Conservation (phyloP, 2,113 vertebrate genomes). For the Sebastes schlegelii region DNA sequence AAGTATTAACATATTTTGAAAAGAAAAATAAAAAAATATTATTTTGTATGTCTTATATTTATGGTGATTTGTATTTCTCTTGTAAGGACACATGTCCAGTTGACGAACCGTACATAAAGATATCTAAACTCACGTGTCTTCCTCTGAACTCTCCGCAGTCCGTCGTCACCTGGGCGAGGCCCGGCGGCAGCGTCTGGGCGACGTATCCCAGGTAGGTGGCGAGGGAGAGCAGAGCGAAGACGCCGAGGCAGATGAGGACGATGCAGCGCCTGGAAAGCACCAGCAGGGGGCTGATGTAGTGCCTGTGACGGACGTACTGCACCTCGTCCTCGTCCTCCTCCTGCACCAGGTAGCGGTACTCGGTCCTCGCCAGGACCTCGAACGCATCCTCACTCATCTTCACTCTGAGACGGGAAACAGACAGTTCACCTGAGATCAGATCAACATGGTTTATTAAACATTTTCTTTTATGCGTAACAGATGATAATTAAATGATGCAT, state of each 20-base stretch:
- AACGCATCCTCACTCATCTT: constrained; percentile 83
- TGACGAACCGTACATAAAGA: not conserved
- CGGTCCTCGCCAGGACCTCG: constrained; percentile 76
- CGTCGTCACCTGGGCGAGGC: constrained; percentile 64
- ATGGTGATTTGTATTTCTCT: not conserved
- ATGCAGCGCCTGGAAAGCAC: constrained; percentile 79
- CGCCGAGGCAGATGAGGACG: constrained; percentile 68
- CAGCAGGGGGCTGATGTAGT: constrained; percentile 79
- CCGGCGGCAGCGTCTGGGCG: constrained; percentile 75
- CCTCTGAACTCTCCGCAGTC: constrained; percentile 73
- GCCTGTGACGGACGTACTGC: constrained; percentile 75
- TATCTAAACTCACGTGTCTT: constrained; percentile 60
- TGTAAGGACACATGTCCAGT: not conserved
- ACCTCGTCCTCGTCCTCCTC: constrained; percentile 75
- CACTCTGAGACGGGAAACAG: constrained; percentile 35
- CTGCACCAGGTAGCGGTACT: constrained; percentile 86
- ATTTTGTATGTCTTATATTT: not conserved
- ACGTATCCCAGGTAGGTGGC: constrained; percentile 82
- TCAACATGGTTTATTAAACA: not conserved
- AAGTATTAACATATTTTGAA: no score
- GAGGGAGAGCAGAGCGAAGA: constrained; percentile 73
- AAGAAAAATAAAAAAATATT: not conserved
- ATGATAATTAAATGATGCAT: no score
- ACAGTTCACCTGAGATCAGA: not conserved
- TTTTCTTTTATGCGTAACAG: no score